Evolutionary conservation across 1,140 invertebrate genomes (phyloP), one percentile per base, ranked within the genome.

Genomic region (Pogonomyrmex barbatus): DNA sequence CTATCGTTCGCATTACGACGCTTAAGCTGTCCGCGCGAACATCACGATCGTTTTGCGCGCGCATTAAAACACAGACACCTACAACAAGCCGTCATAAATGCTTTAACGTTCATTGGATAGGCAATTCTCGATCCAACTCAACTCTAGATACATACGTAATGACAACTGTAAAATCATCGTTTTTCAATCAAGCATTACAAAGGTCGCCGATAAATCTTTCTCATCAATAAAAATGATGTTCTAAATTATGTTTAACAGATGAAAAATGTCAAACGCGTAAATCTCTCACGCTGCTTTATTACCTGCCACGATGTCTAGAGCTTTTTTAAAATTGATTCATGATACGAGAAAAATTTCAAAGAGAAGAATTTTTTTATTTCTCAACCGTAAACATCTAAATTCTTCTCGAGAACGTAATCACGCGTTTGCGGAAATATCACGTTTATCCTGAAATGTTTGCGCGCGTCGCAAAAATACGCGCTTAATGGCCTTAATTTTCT

Each of bases 1-100:
- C 68, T 83, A 83, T 60, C 68, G 54, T 33, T 50, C 79, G 54
- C 68, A 54, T 75, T 83, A 54, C 68, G 56, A 6, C 42, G 68
- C 54, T 75, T 73, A 54, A 65, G 24, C 71, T 77, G 73, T 85
- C 83, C 58, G 1, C 47, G 77, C 47, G 10, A 12, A 17, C 47
- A 54, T 85, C 83, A 54, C 42, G 73, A 50, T 65, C 45, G 45
- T 42, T 85, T 81, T 77, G 54, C 50, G 50, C 76, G 30, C 45
- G 42, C 60, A n/a, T 85, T 85, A 81, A 63, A 81, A 36, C 30
- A 54, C 60, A 17, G n/a, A 47, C 36, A 82, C 54, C 42, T 54
- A 60, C 39, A 54, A 45, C 30, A 56, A 47, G 39, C 17, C 24
- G 47, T 67, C 54, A 50, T 60, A 83, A 83, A 67, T 45, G 52